These are phyloP conservation scores for Calameuta filiformis DNA, from an alignment of 2,888 invertebrate species.

Conservation along the genomic window DNA sequence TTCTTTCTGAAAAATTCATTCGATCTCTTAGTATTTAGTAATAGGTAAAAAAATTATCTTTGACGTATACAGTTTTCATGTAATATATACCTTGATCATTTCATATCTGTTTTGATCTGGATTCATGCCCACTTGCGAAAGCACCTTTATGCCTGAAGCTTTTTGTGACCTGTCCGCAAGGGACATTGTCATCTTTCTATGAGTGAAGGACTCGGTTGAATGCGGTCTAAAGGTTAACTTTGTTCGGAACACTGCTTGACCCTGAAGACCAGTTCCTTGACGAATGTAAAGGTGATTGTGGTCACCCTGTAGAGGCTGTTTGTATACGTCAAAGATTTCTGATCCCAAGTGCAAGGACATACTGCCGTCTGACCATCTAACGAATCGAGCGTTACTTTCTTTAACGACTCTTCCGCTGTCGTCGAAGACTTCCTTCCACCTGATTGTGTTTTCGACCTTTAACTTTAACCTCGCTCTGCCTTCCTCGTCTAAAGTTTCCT, in stretches of 20 bases:
- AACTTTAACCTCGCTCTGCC: constrained; percentile 92
- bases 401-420: constrained; percentile 83
- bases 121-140: constrained; percentile 93
- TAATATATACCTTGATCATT: constrained; percentile 81
- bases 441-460: constrained; percentile 97
- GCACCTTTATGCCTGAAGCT: constrained; percentile 93
- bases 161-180: constrained; percentile 95
- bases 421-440: constrained; percentile 90
- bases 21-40: not conserved
- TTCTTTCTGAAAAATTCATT: constrained; percentile 78
- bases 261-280: constrained; percentile 97
- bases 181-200: constrained; percentile 98
- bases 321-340: constrained; percentile 98
- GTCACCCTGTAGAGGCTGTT: constrained; percentile 92
- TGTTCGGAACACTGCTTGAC: constrained; percentile 96
- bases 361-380: constrained; percentile 98
- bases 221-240: constrained; percentile 98
- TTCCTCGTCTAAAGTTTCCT: constrained; percentile 97
- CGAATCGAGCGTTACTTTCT: constrained; percentile 95
- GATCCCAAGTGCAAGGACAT: constrained; percentile 96
- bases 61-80: too few species aligned
- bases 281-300: constrained; percentile 98
- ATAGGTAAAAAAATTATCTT: too few species aligned
- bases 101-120: constrained; percentile 93
- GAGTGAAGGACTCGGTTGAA: constrained; percentile 98